Percentiles rank a stretch among this genome's conserved stretches.
These are phyloP conservation scores for Scaptomyza graminum DNA, from an alignment of 1,140 invertebrate genomes.

Conservation along the genomic window DNA sequence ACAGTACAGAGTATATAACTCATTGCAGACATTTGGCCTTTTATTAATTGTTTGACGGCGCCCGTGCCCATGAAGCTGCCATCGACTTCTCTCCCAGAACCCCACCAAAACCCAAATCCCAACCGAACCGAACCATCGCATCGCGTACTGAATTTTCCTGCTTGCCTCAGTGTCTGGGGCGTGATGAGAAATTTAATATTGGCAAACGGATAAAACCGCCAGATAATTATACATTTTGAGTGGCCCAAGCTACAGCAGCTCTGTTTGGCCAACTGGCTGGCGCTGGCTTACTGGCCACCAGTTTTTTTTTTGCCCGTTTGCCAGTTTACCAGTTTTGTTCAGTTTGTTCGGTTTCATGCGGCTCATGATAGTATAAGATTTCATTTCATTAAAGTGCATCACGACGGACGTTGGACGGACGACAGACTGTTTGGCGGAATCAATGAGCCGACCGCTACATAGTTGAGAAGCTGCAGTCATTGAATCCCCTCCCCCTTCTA, in stretches of 20 bases:
- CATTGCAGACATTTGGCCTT: constrained; percentile 82
- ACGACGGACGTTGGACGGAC: constrained; percentile 62
- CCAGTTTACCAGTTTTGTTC: constrained; percentile 27
- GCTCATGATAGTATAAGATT: constrained; percentile 82
- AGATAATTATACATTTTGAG: constrained; percentile 83
- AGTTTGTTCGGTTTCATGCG: constrained; percentile 51
- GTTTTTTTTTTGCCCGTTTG: constrained; percentile 19
- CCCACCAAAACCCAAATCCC: constrained; percentile 1
- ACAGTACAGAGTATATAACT: constrained; percentile 61
- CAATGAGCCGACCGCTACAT: constrained; percentile 71
- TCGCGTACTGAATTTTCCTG: constrained; percentile 34
- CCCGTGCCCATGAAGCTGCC: constrained; percentile 74
- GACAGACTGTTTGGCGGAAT: constrained; percentile 64
- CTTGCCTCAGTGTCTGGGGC: constrained; percentile 63
- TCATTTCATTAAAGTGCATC: constrained; percentile 83
- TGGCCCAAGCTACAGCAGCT: constrained; percentile 54
- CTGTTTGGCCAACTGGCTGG: constrained; percentile 26
- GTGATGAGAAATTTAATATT: constrained; percentile 83
- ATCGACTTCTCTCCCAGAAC: constrained; percentile 36
- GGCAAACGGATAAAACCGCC: constrained; percentile 82
- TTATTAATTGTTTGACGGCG: constrained; percentile 82
- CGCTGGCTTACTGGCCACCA: constrained; percentile 37
- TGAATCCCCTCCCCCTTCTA: constrained; percentile 7
- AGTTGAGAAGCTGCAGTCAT: constrained; percentile 33
- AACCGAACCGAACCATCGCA: constrained; percentile 16